These are phyloP conservation scores for Candidula unifasciata DNA, from an alignment of 2,888 invertebrate species.

Conservation along the genomic window DNA sequence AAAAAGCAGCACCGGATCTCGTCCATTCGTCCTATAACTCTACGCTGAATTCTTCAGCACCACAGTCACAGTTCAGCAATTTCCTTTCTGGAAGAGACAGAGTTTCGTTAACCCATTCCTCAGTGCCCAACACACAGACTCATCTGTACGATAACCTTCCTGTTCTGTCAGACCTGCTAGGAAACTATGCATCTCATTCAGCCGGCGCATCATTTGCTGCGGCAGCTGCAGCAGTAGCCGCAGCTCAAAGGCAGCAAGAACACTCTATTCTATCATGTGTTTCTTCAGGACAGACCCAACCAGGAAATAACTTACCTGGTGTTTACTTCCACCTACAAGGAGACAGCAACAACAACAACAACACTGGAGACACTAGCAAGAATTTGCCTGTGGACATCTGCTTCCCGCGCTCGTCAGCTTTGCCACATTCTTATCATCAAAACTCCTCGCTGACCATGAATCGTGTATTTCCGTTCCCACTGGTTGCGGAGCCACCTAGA, in stretches of 20 bases:
- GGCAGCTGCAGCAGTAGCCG: not conserved
- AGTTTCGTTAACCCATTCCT: not conserved
- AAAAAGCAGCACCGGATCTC: slow-evolving; percentile 9
- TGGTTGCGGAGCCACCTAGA: slow-evolving; percentile 67
- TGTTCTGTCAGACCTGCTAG: slow-evolving; percentile 55
- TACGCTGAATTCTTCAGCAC: not conserved
- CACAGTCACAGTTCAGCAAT: not conserved
- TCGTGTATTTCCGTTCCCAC: slow-evolving; percentile 67
- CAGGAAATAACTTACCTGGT: not conserved
- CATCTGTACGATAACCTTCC: slow-evolving; percentile 53
- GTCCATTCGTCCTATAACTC: not conserved
- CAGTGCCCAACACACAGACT: not conserved
- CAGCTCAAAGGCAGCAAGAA: slow-evolving; percentile 33
- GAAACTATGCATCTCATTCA: slow-evolving; percentile 43
- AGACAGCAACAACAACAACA: slow-evolving; percentile 15
- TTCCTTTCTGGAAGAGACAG: slow-evolving; percentile 12
- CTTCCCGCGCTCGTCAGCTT: slow-evolving; percentile 2
- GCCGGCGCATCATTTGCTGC: slow-evolving; percentile 11
- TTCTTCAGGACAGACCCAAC: not conserved
- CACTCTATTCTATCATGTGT: slow-evolving; percentile 29
- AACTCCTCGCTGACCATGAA: slow-evolving; percentile 49
- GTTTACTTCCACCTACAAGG: slow-evolving; percentile 12
- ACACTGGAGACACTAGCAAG: slow-evolving; percentile 20
- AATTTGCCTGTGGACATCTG: not conserved
- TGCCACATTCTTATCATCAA: slow-evolving; percentile 16